Evolutionary conservation across 2,797 vertebrate species (phyloP), one percentile per base, ranked within the genome.

Genomic region (Macropodus opercularis): DNA sequence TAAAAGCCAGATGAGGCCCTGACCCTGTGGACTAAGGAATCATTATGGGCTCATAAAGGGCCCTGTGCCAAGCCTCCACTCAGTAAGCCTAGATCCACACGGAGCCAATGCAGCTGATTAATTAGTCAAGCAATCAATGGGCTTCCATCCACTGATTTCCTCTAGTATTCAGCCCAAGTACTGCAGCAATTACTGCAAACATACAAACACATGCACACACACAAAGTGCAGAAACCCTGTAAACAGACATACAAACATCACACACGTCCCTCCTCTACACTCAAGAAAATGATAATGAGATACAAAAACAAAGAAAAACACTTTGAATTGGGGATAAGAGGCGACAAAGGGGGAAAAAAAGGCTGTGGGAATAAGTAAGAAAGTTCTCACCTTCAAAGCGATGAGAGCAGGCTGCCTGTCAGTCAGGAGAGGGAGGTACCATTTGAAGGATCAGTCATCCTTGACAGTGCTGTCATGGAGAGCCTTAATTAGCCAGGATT

Each of bases 401-500:
- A 72, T 80, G 82, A 84, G 85, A 82, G 84, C 79, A 77, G 70
- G 63, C 82, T 77, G 72, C 81, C 90, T 91, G 91, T 90, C 90
- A 91, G 83, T 87, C 87, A 87, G 69, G 71, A 85, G 79, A 87
- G 82, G 77, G 87, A 88, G 91, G 86, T 84, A 81, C 85, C 88
- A 89, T 90, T 90, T 90, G 88, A 90, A 89, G 87, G 90, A 88
- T 92, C 91, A 92, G 84, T 92, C 91, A 92, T 91, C 90, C 92
- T 77, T 92, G 90, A 92, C 90, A 91, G 88, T 81, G 86, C 91
- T 92, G 92, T 93, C 92, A 92, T 89, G 84, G 87, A 89, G 89
- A 89, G 84, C 87, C 90, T 92, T 92, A 92, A 93, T 92, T 93
- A 93, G 88, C 86, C 86, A 85, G 89, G 90, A 92, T 93, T 91